A percentile compares a stretch with the other conserved stretches of the same genome.
Evolutionary conservation across 2,113 vertebrate species (phyloP).

Genomic region (Gavia stellata): DNA sequence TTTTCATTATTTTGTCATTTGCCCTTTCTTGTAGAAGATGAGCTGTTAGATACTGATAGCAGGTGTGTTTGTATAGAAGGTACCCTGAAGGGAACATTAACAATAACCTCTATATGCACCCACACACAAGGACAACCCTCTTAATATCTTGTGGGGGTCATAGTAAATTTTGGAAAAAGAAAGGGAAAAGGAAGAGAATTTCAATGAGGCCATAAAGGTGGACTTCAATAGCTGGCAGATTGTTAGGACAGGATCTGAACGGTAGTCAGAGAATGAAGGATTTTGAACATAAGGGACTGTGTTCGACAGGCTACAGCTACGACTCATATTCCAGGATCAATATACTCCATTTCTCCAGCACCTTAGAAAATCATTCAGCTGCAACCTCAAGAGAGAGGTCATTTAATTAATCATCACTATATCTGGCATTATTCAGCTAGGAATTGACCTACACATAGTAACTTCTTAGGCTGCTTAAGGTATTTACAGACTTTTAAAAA

Average conservation of each 20-base stretch:
- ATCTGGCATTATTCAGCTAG: background rate
- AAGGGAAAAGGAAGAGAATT: background rate
- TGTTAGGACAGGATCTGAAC: background rate
- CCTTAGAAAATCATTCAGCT: background rate
- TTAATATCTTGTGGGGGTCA: background rate
- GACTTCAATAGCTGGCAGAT: background rate
- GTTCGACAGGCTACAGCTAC: background rate
- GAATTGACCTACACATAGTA: background rate
- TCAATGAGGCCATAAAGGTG: background rate
- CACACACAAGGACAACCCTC: background rate
- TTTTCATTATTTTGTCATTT: background rate
- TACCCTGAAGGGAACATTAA: background rate
- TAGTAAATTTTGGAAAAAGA: background rate
- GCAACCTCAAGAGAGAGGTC: background rate
- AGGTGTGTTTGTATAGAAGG: background rate
- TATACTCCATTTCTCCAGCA: background rate
- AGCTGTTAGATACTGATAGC: background rate
- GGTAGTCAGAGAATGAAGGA: background rate
- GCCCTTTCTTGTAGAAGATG: background rate
- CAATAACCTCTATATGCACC: background rate
- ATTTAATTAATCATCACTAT: background rate
- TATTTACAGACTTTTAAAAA: background rate
- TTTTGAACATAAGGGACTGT: background rate
- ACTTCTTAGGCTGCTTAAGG: background rate
- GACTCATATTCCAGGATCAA: background rate